Evolutionary conservation across 2,888 invertebrate species (phyloP).

Genomic region (Ichneumoninae sp.): DNA sequence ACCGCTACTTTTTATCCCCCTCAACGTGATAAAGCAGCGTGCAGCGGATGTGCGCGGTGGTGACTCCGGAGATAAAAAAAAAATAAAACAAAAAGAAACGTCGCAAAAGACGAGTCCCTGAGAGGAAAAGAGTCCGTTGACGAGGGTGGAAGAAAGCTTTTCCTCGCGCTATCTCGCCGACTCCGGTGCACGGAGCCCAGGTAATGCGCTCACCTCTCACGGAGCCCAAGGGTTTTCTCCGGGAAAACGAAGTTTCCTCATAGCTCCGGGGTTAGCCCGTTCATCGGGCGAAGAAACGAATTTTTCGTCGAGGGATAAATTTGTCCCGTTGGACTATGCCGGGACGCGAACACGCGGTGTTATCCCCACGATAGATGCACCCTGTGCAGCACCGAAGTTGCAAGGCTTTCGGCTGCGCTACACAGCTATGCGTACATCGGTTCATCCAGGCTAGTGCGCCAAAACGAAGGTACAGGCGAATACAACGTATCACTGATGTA

Average conservation of each 20-base stretch:
- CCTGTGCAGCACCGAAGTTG: background rate
- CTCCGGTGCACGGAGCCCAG: conserved; percentile 40
- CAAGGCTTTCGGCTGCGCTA: background rate
- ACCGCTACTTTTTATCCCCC: conserved; percentile 34
- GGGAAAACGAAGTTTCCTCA: conserved; percentile 64
- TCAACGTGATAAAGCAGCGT: conserved; percentile 27
- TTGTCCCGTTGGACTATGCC: conserved; percentile 48
- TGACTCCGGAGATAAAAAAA: conserved; percentile 23
- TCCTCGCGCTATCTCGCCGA: conserved; percentile 49
- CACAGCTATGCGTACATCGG: background rate
- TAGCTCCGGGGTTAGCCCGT: background rate
- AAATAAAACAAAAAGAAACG: background rate
- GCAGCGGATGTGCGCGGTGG: background rate
- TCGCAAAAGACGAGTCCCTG: conserved; percentile 2
- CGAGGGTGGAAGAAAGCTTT: conserved; percentile 53
- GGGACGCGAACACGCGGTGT: conserved; percentile 5
- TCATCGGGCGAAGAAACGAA: conserved; percentile 13
- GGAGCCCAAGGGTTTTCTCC: conserved; percentile 51
- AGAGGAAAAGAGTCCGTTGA: conserved; percentile 29
- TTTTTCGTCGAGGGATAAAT: conserved; percentile 56
- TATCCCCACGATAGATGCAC: background rate
- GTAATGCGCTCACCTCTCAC: conserved; percentile 42
- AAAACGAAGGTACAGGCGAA: conserved; percentile 20
- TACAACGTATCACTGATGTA: conserved; percentile 53
- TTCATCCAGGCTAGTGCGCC: background rate